phyloP scores from a whole-genome alignment of 2,797 vertebrate genomes.

The Premnoplex brunnescens region DNA sequence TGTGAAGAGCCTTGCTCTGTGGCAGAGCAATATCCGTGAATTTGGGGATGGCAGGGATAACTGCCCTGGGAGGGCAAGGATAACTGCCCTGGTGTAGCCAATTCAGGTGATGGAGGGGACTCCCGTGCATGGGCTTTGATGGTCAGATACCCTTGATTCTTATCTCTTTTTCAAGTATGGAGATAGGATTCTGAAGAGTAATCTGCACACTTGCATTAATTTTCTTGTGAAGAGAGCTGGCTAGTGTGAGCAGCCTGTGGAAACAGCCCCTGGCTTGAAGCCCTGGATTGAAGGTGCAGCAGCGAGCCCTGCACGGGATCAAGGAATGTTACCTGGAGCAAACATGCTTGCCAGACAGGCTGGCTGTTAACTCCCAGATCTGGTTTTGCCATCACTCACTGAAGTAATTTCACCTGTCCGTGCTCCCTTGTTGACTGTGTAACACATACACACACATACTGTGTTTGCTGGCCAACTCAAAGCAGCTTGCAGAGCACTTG shows the following conservation, averaged over 20 bases:
- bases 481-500: not conserved
- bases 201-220: not conserved
- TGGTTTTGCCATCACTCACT: not conserved
- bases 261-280: not conserved
- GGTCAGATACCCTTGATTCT: not conserved
- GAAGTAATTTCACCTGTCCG: not conserved
- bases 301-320: not conserved
- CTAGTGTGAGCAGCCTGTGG: not conserved
- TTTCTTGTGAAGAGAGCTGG: not conserved
- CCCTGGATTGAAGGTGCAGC: not conserved
- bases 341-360: not conserved
- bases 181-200: not conserved
- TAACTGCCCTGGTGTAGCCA: not conserved
- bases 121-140: not conserved
- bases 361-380: not conserved
- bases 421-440: not conserved
- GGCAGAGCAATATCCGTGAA: fast-evolving
- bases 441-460: not conserved
- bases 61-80: not conserved
- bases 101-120: fast-evolving
- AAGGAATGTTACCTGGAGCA: not conserved
- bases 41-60: not conserved
- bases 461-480: not conserved
- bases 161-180: not conserved
- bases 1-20: not conserved